Evolutionary conservation across 1,140 invertebrate genomes (phyloP), one percentile per base, ranked within the genome.

Genomic region (Theocolax elegans): DNA sequence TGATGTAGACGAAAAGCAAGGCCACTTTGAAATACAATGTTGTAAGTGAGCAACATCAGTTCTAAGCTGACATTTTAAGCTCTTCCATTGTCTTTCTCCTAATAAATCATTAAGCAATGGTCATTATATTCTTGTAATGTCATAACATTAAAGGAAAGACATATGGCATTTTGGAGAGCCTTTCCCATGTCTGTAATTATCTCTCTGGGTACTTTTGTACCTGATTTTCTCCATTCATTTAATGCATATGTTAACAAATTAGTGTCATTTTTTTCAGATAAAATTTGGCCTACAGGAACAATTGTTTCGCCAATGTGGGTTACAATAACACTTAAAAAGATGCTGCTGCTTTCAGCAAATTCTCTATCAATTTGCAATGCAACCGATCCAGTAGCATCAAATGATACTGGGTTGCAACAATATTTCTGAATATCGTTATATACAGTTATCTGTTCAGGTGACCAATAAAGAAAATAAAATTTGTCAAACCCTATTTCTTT

Each of bases 321-420:
- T 8, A 6, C 13, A 12, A 54, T 15, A 27, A 54, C 23, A n/a
- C 19, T 40, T 27, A 65, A 17, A 25, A 65, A 64, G 2, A 64
- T 38, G n/a, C 38, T 9, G 42, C 19, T 48, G 7, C 27, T 23
- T 2, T 54, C 31, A 13, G 19, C 46, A 51, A 17, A 2, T 10
- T 25, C 3, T 12, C 23, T 38, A n/a, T 40, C 27, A 10, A 65
- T 42, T 40, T 23, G 23, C 2, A 53, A 15, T 13, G 19, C 49
- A 9, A 65, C 31, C 1, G 62, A 53, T 38, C 31, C 62, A 13
- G 62, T 64, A 15, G 62, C 62, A 64, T 64, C 62, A 6, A 51
- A 23, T 19, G 29, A 35, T 7, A 64, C 13, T 23, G 31, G 56
- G 27, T 60, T 23, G 19, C 44, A 7, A 25, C 25, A 27, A 0